Conservation (phyloP, 2,113 vertebrate species). For the Lonchura striata region DNA sequence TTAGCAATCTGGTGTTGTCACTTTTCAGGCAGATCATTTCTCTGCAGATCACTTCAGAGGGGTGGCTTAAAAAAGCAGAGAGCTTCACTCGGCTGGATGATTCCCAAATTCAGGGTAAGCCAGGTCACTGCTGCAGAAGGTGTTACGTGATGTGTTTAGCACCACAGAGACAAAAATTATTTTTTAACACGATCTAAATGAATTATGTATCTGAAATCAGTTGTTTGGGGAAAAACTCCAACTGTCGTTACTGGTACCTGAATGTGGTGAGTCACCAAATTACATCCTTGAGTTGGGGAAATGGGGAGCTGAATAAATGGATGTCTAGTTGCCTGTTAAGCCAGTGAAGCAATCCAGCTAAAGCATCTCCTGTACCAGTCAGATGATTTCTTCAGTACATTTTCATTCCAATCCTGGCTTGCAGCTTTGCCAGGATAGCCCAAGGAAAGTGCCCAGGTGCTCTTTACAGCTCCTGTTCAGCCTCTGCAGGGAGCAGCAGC, state of each 20-base stretch:
- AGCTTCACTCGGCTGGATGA: not conserved
- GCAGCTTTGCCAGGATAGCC: not conserved
- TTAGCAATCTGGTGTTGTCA: not conserved
- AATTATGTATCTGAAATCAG: not conserved
- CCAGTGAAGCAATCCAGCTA: not conserved
- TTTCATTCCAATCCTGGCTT: not conserved
- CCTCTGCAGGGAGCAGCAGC: rapidly evolving
- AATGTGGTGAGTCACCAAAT: not conserved
- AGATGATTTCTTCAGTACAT: not conserved
- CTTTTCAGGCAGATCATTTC: not conserved
- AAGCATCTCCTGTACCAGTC: not conserved
- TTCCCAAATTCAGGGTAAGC: constrained; percentile 5
- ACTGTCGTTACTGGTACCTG: not conserved
- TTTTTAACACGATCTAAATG: not conserved
- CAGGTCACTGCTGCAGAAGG: constrained; percentile 1
- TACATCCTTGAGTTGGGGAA: not conserved
- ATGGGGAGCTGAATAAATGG: not conserved
- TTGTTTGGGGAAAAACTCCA: constrained; percentile 6
- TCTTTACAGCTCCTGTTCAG: not conserved
- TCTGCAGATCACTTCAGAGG: not conserved
- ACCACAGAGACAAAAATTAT: not conserved
- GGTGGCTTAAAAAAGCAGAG: not conserved
- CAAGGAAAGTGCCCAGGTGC: not conserved
- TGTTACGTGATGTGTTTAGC: not conserved
- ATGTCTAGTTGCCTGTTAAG: not conserved